phyloP scores from a whole-genome alignment of 1,140 invertebrate genomes.

The Ostrea denselamellosa region DNA sequence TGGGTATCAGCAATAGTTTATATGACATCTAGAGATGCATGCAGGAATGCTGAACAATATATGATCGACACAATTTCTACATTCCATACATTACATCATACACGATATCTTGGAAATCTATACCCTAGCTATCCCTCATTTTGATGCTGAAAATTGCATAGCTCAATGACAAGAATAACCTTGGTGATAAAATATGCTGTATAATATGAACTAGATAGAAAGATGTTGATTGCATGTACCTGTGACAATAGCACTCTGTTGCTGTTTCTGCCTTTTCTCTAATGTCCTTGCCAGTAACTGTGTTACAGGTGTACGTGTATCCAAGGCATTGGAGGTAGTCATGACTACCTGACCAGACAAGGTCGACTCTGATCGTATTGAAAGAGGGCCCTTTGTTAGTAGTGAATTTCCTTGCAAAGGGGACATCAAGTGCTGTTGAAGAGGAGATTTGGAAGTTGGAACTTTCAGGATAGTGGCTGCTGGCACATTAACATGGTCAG shows the following conservation, averaged over 20 bases:
- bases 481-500: conserved; percentile 67
- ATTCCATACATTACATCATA: too few relatives aligned
- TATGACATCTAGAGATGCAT: too few relatives aligned
- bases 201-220: too few relatives aligned
- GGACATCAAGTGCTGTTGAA: conserved; percentile 17
- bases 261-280: conserved; percentile 32
- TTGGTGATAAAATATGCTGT: too few relatives aligned
- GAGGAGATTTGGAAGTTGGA: conserved; percentile 19
- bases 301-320: conserved; percentile 39
- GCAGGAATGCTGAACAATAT: too few relatives aligned
- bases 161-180: too few relatives aligned
- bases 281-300: conserved; percentile 45
- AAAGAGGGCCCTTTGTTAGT: background rate
- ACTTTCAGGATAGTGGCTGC: conserved; percentile 22
- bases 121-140: too few relatives aligned
- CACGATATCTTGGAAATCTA: too few relatives aligned
- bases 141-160: too few relatives aligned
- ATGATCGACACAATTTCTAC: too few relatives aligned
- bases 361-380: background rate
- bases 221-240: too few relatives aligned
- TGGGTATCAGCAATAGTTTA: too few relatives aligned
- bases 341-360: background rate
- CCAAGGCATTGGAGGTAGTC: background rate
- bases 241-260: background rate
- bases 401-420: background rate